Evolutionary conservation across 2,888 invertebrate genomes (phyloP).

Genomic region (Meteorus colon): DNA sequence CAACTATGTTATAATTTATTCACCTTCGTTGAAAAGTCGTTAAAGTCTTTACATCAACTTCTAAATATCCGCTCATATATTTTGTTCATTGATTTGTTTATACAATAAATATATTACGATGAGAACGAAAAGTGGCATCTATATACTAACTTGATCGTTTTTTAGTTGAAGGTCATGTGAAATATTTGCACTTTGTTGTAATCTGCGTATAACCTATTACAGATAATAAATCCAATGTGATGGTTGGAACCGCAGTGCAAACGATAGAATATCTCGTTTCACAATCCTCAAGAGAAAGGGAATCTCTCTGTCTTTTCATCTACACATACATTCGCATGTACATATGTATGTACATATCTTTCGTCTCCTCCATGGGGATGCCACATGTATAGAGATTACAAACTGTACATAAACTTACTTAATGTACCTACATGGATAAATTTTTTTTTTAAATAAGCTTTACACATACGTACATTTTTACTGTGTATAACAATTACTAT

Average conservation of each 20-base stretch:
- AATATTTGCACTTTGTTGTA: slow-evolving; percentile 71
- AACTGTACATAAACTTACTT: no score
- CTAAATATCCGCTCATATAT: no score
- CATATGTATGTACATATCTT: slow-evolving; percentile 26
- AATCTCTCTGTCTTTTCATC: slow-evolving; percentile 53
- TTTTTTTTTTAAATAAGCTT: not conserved
- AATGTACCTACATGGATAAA: not conserved
- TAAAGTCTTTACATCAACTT: no score
- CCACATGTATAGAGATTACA: slow-evolving; percentile 24
- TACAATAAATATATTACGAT: slow-evolving; percentile 6
- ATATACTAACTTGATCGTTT: not conserved
- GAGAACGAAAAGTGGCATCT: slow-evolving; percentile 26
- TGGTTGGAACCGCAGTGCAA: slow-evolving; percentile 53
- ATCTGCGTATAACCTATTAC: slow-evolving; percentile 68
- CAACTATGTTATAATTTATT: not conserved
- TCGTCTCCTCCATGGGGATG: slow-evolving; percentile 37
- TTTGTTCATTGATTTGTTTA: no score
- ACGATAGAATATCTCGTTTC: slow-evolving; percentile 63
- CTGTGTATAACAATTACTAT: not conserved
- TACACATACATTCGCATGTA: slow-evolving; percentile 5
- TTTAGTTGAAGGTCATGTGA: slow-evolving; percentile 68
- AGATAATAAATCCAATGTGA: slow-evolving; percentile 65
- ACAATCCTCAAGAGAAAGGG: slow-evolving; percentile 70
- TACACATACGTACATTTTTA: not conserved
- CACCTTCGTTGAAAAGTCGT: not conserved